Evolutionary conservation across 1,140 invertebrate genomes (phyloP).

Genomic region (Chymomyza costata): DNA sequence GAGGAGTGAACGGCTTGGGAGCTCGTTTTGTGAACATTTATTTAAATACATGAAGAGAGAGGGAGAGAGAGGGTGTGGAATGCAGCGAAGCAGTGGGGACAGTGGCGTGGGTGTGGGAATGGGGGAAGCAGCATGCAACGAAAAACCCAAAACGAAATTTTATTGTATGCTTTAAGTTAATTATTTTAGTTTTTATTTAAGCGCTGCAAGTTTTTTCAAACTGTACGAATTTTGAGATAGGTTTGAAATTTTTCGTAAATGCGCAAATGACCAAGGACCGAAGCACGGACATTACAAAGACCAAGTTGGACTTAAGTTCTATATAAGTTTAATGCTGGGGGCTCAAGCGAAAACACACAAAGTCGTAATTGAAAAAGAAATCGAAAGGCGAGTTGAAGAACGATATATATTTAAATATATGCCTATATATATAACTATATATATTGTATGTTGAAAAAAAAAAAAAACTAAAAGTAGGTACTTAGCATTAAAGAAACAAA

Average conservation of each 20-base stretch:
- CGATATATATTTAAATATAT: conserved; percentile 26
- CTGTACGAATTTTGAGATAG: conserved; percentile 31
- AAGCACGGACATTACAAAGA: conserved; percentile 2
- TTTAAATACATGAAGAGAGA: conserved; percentile 41
- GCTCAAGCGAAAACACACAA: conserved; percentile 39
- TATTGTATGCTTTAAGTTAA: conserved; percentile 65
- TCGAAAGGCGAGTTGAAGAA: conserved; percentile 2
- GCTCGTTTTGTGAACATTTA: conserved; percentile 23
- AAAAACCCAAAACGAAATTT: conserved; percentile 31
- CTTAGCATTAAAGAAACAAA: conserved; percentile 49
- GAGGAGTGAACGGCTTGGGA: conserved; percentile 46
- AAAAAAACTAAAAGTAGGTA: conserved; percentile 54
- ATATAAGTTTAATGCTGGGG: conserved; percentile 54
- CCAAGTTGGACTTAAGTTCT: conserved; percentile 34
- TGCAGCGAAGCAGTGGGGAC: conserved; percentile 8
- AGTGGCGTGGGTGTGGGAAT: conserved; percentile 14
- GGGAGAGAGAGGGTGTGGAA: conserved; percentile 9
- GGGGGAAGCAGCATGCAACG: conserved; percentile 41
- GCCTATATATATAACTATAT: conserved; percentile 46
- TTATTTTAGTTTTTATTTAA: conserved; percentile 58
- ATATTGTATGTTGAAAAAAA: conserved; percentile 50
- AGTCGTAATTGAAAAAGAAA: too few relatives aligned
- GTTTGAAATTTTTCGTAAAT: conserved; percentile 15
- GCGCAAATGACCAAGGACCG: background rate
- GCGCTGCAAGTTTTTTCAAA: conserved; percentile 32